Conservation (phyloP, 2,113 vertebrate genomes). For the Lota lota region DNA sequence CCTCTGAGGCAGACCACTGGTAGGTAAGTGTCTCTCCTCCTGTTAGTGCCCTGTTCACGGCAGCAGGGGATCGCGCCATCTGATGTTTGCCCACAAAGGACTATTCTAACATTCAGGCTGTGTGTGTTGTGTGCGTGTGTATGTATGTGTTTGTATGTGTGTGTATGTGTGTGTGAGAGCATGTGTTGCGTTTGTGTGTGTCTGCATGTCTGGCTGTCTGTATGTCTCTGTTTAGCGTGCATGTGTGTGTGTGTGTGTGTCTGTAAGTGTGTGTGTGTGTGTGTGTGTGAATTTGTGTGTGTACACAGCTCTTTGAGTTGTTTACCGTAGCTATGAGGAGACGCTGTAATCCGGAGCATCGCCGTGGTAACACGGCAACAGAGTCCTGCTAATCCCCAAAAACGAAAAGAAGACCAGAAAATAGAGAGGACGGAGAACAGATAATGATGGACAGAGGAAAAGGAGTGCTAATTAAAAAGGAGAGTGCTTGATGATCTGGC, state of each 20-base stretch:
- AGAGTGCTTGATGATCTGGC: not conserved
- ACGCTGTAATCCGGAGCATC: conserved; percentile 50
- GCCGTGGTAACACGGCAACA: conserved; percentile 52
- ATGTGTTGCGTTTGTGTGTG: conserved; percentile 1
- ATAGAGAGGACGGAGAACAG: not conserved
- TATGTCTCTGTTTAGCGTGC: not conserved
- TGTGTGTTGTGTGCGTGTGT: not conserved
- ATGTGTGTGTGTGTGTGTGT: not conserved
- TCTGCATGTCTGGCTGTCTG: conserved; percentile 20
- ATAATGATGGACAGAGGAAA: conserved; percentile 17
- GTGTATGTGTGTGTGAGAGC: not conserved
- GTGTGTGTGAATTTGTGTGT: not conserved
- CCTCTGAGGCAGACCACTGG: conserved; percentile 5
- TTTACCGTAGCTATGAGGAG: conserved; percentile 56
- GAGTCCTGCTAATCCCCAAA: conserved; percentile 36
- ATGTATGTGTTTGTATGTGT: not conserved
- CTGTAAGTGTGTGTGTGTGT: not conserved
- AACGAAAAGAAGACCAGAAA: not conserved
- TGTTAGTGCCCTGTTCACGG: conserved; percentile 3
- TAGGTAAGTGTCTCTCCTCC: conserved; percentile 24
- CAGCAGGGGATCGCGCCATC: conserved; percentile 36
- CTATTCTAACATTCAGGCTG: conserved; percentile 44
- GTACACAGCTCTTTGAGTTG: conserved; percentile 18
- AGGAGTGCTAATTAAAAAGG: not conserved
- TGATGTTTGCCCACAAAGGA: conserved; percentile 42